Evolutionary conservation across 2,888 invertebrate species (phyloP), one percentile per base, ranked within the genome.

Genomic region (Morpho deidamia): DNA sequence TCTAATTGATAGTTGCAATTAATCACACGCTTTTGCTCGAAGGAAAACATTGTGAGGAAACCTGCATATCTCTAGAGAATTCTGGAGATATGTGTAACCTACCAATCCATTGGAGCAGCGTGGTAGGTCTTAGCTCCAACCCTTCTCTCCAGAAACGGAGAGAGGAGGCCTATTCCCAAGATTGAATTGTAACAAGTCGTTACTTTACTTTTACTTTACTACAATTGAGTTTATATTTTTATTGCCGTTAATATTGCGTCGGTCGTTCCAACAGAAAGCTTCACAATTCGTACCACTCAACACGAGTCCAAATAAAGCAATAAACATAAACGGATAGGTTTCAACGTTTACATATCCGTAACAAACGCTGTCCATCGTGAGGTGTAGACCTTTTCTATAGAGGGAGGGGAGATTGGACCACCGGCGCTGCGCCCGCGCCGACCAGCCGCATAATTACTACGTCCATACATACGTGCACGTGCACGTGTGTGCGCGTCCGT

Each of bases 371-470:
- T 52, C 55, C 58, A 55, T 58, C 55, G 51, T 55, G 54, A 76
- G 78, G 79, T 72, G 69, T 61, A 59, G 68, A 64, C 66, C 72
- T 74, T 76, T 76, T 76, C 76, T 74, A 70, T 70, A 71, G 67
- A 50, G 69, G 56, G 52, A 67, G 67, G 68, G 73, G 72, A 71
- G 67, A 65, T 62, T 71, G 74, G 87, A 87, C 87, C 87, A 87
- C 88, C 88, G 67, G 84, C 83, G 87, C 87, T 73, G 87, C 78
- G 83, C 82, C 76, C 74, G 84, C 84, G 81, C 81, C 72, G 78
- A 71, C 75, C 80, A 80, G 78, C 77, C 83, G 82, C 86, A 86
- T 89, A 89, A 89, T 89, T 88, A 89, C 83, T 79, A 75, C 78
- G 79, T 78, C 83, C 83, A 76, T 72, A 81, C 79, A 75, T 75